phyloP scores from a whole-genome alignment of 2,113 vertebrate species.

The Cebidichthys violaceus region DNA sequence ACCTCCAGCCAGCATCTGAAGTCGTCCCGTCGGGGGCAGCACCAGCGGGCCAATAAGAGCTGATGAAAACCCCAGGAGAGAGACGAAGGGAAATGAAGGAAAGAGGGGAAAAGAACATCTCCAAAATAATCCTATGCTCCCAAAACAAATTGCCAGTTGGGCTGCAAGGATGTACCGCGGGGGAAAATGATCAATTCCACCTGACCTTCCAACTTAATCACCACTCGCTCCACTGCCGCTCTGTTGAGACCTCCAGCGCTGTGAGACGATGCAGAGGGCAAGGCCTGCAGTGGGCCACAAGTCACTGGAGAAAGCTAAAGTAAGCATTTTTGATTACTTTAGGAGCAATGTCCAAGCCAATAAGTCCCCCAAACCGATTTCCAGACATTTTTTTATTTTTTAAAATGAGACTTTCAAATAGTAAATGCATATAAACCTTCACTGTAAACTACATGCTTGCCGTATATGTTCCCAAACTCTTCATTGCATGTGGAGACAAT shows the following conservation, averaged over 20 bases:
- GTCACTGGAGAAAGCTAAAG: slow-evolving; percentile 45
- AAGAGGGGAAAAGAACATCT: slow-evolving; percentile 23
- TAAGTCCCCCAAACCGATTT: not conserved
- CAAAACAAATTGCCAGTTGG: slow-evolving; percentile 74
- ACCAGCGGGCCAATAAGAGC: slow-evolving; percentile 32
- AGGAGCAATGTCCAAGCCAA: not conserved
- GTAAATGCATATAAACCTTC: not conserved
- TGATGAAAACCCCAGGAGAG: slow-evolving; percentile 24
- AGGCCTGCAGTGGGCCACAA: slow-evolving; percentile 29
- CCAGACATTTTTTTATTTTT: not conserved
- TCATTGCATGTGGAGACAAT: not conserved
- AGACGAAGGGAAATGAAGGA: slow-evolving; percentile 10
- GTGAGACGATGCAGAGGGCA: slow-evolving; percentile 52
- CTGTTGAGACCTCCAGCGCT: slow-evolving; percentile 65
- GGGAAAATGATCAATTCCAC: slow-evolving; percentile 83
- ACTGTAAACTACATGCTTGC: not conserved
- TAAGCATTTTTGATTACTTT: slow-evolving; percentile 43
- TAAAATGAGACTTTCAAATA: not conserved
- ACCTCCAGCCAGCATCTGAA: slow-evolving; percentile 48
- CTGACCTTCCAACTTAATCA: slow-evolving; percentile 86
- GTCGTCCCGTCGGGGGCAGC: slow-evolving; percentile 2
- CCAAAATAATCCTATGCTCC: slow-evolving; percentile 67
- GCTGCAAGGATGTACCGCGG: slow-evolving; percentile 62
- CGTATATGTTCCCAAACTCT: not conserved
- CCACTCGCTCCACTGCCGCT: slow-evolving; percentile 63